These are phyloP conservation scores for Sula dactylatra DNA, from an alignment of 2,113 vertebrate species.

Conservation along the genomic window DNA sequence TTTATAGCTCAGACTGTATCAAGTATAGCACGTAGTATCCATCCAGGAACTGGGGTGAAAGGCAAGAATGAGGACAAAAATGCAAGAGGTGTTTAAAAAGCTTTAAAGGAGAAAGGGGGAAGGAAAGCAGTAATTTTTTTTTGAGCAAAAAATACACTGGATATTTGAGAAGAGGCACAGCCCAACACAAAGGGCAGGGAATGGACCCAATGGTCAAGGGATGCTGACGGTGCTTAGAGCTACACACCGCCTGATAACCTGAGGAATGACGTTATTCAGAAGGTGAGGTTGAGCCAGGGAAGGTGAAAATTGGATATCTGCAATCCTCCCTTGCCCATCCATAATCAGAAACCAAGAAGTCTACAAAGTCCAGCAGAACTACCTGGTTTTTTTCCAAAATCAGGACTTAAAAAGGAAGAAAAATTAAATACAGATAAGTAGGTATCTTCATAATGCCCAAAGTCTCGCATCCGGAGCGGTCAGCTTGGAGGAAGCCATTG, in stretches of 20 bases:
- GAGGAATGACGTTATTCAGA: background rate
- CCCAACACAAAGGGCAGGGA: background rate
- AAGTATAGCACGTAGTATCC: constrained; percentile 53
- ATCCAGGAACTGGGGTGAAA: constrained; percentile 61
- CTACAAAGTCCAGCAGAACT: background rate
- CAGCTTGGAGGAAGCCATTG: background rate
- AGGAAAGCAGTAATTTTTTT: background rate
- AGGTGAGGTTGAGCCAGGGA: background rate
- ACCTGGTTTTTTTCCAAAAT: background rate
- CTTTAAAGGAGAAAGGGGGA: background rate
- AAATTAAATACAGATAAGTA: background rate
- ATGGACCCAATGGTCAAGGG: background rate
- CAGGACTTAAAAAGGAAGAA: background rate
- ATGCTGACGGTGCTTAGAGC: background rate
- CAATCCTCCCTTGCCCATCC: background rate
- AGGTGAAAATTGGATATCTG: background rate
- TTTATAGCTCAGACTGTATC: constrained; percentile 57
- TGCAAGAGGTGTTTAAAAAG: background rate
- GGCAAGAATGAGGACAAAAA: constrained; percentile 55
- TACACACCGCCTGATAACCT: background rate
- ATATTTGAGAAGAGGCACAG: background rate
- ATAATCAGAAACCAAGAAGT: background rate
- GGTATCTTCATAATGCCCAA: background rate
- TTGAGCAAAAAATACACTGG: background rate
- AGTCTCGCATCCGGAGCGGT: background rate